These are phyloP conservation scores for Bufo bufo DNA, from an alignment of 2,113 vertebrate genomes.

Conservation along the genomic window DNA sequence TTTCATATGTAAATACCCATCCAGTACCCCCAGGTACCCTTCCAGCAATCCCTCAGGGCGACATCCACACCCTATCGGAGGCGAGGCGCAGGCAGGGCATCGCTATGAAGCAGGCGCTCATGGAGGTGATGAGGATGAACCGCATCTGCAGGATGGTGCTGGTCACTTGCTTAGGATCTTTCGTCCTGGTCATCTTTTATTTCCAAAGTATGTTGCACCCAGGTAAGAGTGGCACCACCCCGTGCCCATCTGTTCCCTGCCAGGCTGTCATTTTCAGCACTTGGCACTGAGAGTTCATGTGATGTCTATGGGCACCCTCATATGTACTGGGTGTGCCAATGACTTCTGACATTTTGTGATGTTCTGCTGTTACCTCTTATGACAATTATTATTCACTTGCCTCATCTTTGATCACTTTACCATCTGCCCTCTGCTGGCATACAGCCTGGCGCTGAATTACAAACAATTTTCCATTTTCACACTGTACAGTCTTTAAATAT, in stretches of 20 bases:
- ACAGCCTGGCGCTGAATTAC: neutral
- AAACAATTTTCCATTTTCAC: neutral
- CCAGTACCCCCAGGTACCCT: neutral
- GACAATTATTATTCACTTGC: neutral
- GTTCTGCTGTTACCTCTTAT: neutral
- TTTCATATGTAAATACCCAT: neutral
- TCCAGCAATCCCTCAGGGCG: neutral
- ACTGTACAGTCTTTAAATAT: neutral
- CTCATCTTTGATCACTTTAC: neutral
- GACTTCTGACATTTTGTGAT: neutral
- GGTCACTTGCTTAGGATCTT: constrained; percentile 95
- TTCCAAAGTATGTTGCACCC: constrained; percentile 99
- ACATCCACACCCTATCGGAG: constrained; percentile 43
- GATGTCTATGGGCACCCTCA: neutral
- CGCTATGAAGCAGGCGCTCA: constrained; percentile 90
- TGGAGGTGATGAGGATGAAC: constrained; percentile 94
- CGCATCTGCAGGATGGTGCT: constrained; percentile 93
- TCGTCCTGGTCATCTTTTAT: constrained; percentile 98
- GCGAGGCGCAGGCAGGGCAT: constrained; percentile 59
- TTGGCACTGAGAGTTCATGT: neutral
- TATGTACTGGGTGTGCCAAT: neutral
- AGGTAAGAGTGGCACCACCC: constrained; percentile 83
- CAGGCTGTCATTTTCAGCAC: neutral
- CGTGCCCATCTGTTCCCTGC: constrained; percentile 34
- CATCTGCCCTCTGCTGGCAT: neutral